phyloP scores from a whole-genome alignment of 2,888 invertebrate species.

The Sericinus montela region DNA sequence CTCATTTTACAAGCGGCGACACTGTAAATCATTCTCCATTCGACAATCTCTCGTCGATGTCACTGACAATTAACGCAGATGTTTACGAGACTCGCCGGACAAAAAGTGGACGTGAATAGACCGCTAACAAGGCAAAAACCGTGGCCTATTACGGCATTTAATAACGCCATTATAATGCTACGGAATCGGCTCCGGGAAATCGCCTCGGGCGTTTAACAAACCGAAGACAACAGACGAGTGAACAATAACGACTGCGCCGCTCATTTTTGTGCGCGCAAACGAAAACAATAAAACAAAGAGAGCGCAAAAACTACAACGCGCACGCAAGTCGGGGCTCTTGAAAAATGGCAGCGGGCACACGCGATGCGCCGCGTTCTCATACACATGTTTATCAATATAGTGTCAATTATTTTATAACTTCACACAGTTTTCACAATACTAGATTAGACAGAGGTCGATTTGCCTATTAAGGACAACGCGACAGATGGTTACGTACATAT shows the following conservation, averaged over 20 bases:
- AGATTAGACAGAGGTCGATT: too few species aligned
- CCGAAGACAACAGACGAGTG: constrained; percentile 43
- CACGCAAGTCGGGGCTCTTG: constrained; percentile 62
- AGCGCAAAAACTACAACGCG: constrained; percentile 57
- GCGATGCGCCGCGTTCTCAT: constrained; percentile 37
- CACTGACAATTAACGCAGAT: constrained; percentile 39
- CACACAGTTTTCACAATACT: too few species aligned
- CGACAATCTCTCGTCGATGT: constrained; percentile 34
- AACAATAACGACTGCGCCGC: constrained; percentile 59
- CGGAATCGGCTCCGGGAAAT: constrained; percentile 41
- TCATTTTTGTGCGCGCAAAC: constrained; percentile 60
- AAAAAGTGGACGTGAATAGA: constrained; percentile 48
- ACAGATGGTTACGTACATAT: too few species aligned
- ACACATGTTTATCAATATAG: not conserved
- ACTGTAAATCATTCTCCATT: constrained; percentile 35
- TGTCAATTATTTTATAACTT: not conserved
- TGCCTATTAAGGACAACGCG: too few species aligned
- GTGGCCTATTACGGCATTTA: constrained; percentile 43
- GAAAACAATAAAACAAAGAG: constrained; percentile 69
- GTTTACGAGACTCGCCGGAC: constrained; percentile 32
- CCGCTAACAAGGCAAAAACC: constrained; percentile 53
- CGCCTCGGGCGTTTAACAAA: constrained; percentile 36
- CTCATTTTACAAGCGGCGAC: constrained; percentile 24
- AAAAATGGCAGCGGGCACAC: constrained; percentile 60
- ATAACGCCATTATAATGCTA: constrained; percentile 49